Conservation (phyloP, 2,888 invertebrate genomes). For the Alentia gelatinosa region DNA sequence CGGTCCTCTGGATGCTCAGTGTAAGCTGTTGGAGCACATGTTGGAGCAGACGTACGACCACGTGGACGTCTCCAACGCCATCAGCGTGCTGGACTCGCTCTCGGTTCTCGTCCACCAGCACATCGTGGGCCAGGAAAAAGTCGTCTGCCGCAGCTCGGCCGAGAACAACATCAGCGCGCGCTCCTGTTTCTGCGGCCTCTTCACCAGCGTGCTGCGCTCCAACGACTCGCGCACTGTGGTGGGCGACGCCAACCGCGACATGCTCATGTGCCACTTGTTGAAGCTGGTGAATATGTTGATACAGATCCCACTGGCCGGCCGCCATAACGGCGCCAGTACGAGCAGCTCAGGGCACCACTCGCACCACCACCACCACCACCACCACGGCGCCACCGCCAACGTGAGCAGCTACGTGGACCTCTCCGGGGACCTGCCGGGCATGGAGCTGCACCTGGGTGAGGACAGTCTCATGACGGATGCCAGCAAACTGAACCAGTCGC, state of each 20-base stretch:
- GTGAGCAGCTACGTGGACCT: slow-evolving; percentile 14
- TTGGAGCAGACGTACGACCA: slow-evolving; percentile 86
- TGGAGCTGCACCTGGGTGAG: slow-evolving; percentile 37
- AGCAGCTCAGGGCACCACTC: neutral
- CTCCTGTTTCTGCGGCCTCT: slow-evolving; percentile 87
- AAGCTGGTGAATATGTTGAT: slow-evolving; percentile 76
- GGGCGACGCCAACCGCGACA: slow-evolving; percentile 76
- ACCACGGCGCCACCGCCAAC: neutral
- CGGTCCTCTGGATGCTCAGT: slow-evolving; percentile 88
- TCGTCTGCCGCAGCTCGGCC: slow-evolving; percentile 78
- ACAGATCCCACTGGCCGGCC: slow-evolving; percentile 67
- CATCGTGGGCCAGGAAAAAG: slow-evolving; percentile 75
- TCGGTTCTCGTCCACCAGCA: slow-evolving; percentile 79
- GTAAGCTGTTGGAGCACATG: slow-evolving; percentile 86
- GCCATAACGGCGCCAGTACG: neutral
- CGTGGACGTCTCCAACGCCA: slow-evolving; percentile 87
- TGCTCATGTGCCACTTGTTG: slow-evolving; percentile 77
- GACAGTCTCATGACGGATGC: slow-evolving; percentile 72
- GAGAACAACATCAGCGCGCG: slow-evolving; percentile 81
- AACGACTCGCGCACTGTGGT: slow-evolving; percentile 77
- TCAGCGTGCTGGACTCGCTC: slow-evolving; percentile 88
- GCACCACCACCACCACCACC: neutral
- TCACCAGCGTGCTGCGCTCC: slow-evolving; percentile 88
- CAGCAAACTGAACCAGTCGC: slow-evolving; percentile 70
- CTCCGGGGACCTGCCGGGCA: neutral